These are phyloP conservation scores for Apomyelois bistriatella DNA, from an alignment of 2,888 invertebrate genomes.

Conservation along the genomic window DNA sequence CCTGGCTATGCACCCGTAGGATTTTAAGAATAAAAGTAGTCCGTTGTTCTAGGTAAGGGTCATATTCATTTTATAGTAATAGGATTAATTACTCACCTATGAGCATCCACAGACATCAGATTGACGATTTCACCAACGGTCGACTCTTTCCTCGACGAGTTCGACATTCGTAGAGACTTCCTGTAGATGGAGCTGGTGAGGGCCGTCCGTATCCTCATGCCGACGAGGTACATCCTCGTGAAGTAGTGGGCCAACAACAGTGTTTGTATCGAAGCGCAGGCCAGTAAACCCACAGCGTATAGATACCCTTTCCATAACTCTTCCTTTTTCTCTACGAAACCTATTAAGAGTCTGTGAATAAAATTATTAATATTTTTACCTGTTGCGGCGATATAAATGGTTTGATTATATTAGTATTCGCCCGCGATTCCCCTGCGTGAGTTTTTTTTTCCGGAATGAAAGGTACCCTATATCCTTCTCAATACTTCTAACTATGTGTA, in stretches of 20 bases:
- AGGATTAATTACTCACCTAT: conserved; percentile 68
- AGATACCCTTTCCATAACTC: conserved; percentile 92
- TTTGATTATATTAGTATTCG: no score
- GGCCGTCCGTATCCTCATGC: conserved; percentile 93
- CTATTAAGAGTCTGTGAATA: conserved; percentile 83
- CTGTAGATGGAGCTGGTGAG: conserved; percentile 94
- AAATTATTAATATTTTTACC: no score
- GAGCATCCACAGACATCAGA: conserved; percentile 95
- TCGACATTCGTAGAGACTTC: conserved; percentile 90
- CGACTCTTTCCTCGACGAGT: conserved; percentile 88
- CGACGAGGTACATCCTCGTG: conserved; percentile 93
- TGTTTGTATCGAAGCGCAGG: conserved; percentile 89
- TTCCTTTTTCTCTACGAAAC: conserved; percentile 82
- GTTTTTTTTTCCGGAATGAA: background rate
- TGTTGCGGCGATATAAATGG: no score
- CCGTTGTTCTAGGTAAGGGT: no score
- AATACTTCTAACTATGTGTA: no score
- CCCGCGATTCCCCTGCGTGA: no score
- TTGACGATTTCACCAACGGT: conserved; percentile 96
- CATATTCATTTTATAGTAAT: background rate
- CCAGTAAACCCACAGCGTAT: conserved; percentile 87
- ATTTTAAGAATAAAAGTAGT: no score
- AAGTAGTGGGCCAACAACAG: conserved; percentile 94
- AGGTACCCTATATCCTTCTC: no score
- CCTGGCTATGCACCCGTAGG: no score